Evolutionary conservation across 2,888 invertebrate species (phyloP), one percentile per base, ranked within the genome.

Genomic region (Perithous albicinctus): DNA sequence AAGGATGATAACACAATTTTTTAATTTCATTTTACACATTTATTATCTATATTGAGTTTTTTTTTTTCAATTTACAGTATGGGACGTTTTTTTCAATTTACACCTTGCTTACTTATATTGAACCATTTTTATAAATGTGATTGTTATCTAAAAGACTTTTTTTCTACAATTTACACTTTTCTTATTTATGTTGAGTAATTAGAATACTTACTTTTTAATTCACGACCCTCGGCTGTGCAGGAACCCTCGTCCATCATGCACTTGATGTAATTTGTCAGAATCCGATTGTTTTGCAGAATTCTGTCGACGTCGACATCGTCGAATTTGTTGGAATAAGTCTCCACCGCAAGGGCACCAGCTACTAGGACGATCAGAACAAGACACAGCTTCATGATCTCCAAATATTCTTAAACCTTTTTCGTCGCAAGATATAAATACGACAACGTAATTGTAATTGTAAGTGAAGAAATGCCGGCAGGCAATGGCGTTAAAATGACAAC

Each of bases 241-340:
- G 94, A 93, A 8, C 95, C 95, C 85, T 94, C 94, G 5, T 94
- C 95, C 92, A 95, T 92, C 89, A 95, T 89, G 86, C 95, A 95
- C 86, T 94, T 94, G 85, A 95, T 94, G 88, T 95, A 95, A 90
- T 94, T 94, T n/a, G 93, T 93, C 7, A 95, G 92, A 20, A 95
- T 93, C 29, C 95, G 92, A 43, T 93, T 93, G 87, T 95, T 95
- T 69, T 90, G 89, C 54, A 95, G 91, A 84, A 95, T 94, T 78
- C 92, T 93, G 78, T 95, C 95, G 15, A 95, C 93, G 87, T 95
- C 94, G 61, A 95, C 91, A 84, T 94, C 93, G 88, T 94, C 94
- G 87, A 94, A 95, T 89, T 94, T 94, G 75, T 87, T 93, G 7
- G 93, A 91, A 89, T 94, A 94, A 83, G 88, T 91, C 35, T 89